Conservation (phyloP, 2,113 vertebrate genomes). For the Xyliphius kryptos region DNA sequence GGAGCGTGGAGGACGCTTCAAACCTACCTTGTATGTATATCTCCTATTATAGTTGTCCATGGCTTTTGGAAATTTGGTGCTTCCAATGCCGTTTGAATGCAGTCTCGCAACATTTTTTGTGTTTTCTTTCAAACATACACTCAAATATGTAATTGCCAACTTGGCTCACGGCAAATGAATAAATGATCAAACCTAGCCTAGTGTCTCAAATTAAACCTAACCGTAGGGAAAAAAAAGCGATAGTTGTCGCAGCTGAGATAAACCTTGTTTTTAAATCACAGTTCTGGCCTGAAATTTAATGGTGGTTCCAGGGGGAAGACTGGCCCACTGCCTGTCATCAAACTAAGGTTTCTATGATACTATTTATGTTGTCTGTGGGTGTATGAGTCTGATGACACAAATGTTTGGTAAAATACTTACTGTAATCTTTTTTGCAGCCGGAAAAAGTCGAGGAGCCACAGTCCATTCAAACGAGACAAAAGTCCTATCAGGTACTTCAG, state of each 20-base stretch:
- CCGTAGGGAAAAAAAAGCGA: no score
- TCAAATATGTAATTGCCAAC: neutral
- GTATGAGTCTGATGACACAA: no score
- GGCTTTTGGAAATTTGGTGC: no score
- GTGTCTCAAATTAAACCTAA: no score
- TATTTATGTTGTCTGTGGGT: constrained; percentile 46
- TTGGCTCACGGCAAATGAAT: neutral
- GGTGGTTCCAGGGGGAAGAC: constrained; percentile 87
- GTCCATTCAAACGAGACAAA: constrained; percentile 88
- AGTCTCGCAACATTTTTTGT: no score
- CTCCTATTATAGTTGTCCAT: neutral
- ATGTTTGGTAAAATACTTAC: constrained; percentile 19
- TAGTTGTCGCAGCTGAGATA: constrained; percentile 43
- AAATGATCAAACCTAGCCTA: constrained; percentile 2
- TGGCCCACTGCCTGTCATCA: constrained; percentile 84
- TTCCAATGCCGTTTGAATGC: no score
- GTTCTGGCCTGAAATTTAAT: constrained; percentile 88
- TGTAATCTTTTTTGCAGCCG: constrained; percentile 58
- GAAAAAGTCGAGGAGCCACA: constrained; percentile 81
- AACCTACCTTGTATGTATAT: constrained; percentile 75
- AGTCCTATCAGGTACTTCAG: constrained; percentile 84
- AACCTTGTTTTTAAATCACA: constrained; percentile 68
- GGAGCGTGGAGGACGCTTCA: constrained; percentile 81
- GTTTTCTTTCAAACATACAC: no score
- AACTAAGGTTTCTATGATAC: constrained; percentile 77